Evolutionary conservation across 1,140 invertebrate genomes (phyloP), one percentile per base, ranked within the genome.

Genomic region (Drosophila busckii): DNA sequence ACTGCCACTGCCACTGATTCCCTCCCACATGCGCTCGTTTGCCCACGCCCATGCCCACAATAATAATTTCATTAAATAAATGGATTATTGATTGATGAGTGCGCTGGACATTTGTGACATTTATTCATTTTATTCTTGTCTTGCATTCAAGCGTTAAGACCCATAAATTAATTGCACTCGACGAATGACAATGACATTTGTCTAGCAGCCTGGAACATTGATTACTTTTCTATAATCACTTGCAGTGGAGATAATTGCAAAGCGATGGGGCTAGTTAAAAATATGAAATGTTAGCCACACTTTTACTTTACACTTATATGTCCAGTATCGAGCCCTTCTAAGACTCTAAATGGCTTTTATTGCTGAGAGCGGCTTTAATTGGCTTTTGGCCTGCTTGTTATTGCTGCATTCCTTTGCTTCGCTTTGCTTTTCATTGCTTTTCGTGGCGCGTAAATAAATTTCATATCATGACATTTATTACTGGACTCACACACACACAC

Each of bases 381-480:
- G 50, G 58, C 45, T 45, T 58, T 64, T 20, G 46, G 17, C 32
- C 49, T 54, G 45, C 20, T 32, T 41, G 17, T 49, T 32, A 15
- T 37, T 26, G 65, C 29, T 56, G 73, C 73, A 80, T 80, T 78
- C 68, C 58, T 71, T 78, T 80, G 73, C 63, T 78, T 68, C 80
- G 73, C 62, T 78, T 65, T 49, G 52, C 25, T 38, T 62, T 62
- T 56, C 59, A 62, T 62, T 62, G 59, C 52, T 54, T 76, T 71
- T 76, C 73, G 67, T 44, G 66, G 73, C 73, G 73, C 73, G 73
- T 80, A 78, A 78, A 78, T 78, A 78, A 80, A 78, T 78, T 78
- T 78, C 68, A 73, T 78, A 73, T 78, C 73, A 78, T 78, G 73
- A 78, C 73, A 80, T 78, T 78, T 78, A 78, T 78, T 78, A 78